These are phyloP conservation scores for Monomorium pharaonis DNA, from an alignment of 1,140 invertebrate species.

Conservation along the genomic window DNA sequence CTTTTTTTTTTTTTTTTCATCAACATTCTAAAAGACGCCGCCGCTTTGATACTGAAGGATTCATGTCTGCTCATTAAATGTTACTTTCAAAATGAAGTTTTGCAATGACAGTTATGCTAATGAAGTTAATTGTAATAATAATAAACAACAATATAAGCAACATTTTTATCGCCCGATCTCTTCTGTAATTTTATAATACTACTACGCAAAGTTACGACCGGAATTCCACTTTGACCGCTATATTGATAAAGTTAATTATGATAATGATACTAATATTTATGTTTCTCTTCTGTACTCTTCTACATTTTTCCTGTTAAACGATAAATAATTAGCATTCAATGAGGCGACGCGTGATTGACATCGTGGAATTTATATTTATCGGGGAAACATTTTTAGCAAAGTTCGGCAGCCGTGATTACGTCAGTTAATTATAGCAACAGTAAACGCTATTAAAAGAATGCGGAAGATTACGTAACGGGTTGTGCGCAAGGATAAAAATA, in stretches of 20 bases:
- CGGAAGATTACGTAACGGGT: constrained; percentile 25
- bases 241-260: background rate
- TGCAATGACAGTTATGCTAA: constrained; percentile 12
- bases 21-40: constrained; percentile 37
- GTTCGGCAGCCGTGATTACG: background rate
- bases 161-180: background rate
- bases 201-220: background rate
- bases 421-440: background rate
- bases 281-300: background rate
- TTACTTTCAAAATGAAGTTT: constrained; percentile 45
- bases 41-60: constrained; percentile 48
- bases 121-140: constrained; percentile 43
- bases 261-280: background rate
- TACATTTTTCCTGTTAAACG: background rate
- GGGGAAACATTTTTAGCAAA: background rate
- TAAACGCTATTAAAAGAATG: constrained; percentile 18
- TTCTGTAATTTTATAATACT: background rate
- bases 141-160: background rate
- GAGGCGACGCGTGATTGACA: background rate
- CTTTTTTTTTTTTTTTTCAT: constrained; percentile 55
- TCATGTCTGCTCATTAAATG: constrained; percentile 29
- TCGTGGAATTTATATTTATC: background rate
- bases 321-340: background rate
- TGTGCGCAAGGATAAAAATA: constrained; percentile 15
- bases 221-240: background rate